phyloP scores from a whole-genome alignment of 1,140 invertebrate species.

The Leptonema lineaticorne region DNA sequence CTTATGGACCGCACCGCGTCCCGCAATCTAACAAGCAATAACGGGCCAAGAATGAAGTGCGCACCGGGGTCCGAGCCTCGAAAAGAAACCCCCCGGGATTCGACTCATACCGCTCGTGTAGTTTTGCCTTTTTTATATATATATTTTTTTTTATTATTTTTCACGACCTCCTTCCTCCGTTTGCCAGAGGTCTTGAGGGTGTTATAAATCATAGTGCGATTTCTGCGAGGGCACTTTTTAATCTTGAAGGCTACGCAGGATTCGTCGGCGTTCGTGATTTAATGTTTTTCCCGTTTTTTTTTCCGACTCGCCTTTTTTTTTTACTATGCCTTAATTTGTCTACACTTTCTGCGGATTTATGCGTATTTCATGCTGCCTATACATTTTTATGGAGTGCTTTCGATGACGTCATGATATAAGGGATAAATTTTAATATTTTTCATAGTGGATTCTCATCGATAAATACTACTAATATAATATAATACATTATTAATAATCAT shows the following conservation, averaged over 20 bases:
- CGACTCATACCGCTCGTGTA: background rate
- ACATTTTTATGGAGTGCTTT: too few species aligned
- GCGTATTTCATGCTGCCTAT: too few species aligned
- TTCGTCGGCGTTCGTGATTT: conserved; percentile 6
- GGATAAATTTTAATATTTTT: too few species aligned
- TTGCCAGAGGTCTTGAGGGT: background rate
- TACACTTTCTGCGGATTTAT: too few species aligned
- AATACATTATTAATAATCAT: too few species aligned
- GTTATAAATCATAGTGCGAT: conserved; percentile 10
- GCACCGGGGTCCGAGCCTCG: background rate
- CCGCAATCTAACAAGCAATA: conserved; percentile 23
- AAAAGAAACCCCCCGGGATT: background rate
- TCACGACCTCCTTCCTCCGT: background rate
- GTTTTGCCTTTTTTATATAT: too few species aligned
- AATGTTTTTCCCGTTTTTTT: conserved; percentile 1
- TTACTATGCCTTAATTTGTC: too few species aligned
- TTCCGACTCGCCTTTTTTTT: conserved; percentile 3
- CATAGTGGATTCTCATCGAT: too few species aligned
- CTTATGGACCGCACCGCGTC: background rate
- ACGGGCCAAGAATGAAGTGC: conserved; percentile 11
- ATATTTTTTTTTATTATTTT: too few species aligned
- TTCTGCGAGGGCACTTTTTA: conserved; percentile 6
- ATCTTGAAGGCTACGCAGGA: background rate
- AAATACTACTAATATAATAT: too few species aligned
- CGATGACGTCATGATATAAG: too few species aligned